These are phyloP conservation scores for Zaprionus camerounensis DNA, from an alignment of 1,140 invertebrate species.

Conservation along the genomic window DNA sequence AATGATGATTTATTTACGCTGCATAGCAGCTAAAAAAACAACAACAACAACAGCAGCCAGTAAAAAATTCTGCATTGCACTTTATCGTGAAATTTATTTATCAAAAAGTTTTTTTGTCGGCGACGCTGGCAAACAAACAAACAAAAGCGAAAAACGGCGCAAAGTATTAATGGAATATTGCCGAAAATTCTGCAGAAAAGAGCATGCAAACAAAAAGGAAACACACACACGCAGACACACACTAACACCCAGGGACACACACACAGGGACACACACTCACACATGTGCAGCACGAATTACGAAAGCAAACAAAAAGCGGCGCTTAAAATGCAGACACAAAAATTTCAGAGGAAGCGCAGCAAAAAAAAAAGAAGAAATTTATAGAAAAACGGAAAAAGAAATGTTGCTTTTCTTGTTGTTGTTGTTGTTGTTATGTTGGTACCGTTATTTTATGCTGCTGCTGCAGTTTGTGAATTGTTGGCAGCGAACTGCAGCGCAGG, in stretches of 20 bases:
- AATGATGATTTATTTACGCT: slow-evolving; percentile 79
- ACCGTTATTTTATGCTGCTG: slow-evolving; percentile 12
- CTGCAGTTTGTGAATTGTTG: slow-evolving; percentile 18
- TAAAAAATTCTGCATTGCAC: slow-evolving; percentile 64
- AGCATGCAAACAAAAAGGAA: slow-evolving; percentile 65
- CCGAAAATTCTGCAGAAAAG: slow-evolving; percentile 80
- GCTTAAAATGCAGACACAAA: slow-evolving; percentile 66
- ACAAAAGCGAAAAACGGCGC: slow-evolving; percentile 18
- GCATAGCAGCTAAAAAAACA: slow-evolving; percentile 19
- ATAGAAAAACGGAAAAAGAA: slow-evolving; percentile 38
- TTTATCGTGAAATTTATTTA: slow-evolving; percentile 75
- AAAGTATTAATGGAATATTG: slow-evolving; percentile 79
- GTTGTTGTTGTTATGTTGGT: slow-evolving; percentile 44
- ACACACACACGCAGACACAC: slow-evolving; percentile 36
- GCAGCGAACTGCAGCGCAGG: slow-evolving; percentile 11
- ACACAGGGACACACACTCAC: slow-evolving; percentile 19
- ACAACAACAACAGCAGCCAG: slow-evolving; percentile 14
- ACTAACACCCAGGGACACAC: slow-evolving; percentile 23
- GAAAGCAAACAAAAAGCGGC: slow-evolving; percentile 61
- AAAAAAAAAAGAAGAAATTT: slow-evolving; percentile 11
- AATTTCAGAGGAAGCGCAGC: slow-evolving; percentile 48
- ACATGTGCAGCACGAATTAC: slow-evolving; percentile 48
- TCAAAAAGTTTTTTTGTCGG: slow-evolving; percentile 57
- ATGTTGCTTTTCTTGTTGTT: slow-evolving; percentile 29
- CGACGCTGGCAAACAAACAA: slow-evolving; percentile 62